Conservation (phyloP, 2,797 vertebrate genomes). For the Pseudochromis fuscus region DNA sequence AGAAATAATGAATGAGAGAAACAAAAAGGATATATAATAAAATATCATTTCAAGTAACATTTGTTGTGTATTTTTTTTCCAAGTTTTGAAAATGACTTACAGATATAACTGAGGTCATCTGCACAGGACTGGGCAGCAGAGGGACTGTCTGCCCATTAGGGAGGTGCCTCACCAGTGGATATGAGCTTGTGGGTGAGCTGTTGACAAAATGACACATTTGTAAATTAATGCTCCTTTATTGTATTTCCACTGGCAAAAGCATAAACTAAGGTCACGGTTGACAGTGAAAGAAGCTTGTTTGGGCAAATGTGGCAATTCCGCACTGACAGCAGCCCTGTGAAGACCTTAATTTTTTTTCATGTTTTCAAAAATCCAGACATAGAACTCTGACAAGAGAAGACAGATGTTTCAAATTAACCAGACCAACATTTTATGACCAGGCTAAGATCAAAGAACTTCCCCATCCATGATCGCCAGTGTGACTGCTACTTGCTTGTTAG, state of each 20-base stretch:
- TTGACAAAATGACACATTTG: constrained; percentile 30
- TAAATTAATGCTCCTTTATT: constrained; percentile 18
- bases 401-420: not conserved
- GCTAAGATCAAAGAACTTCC: too few relatives aligned
- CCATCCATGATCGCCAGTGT: not conserved
- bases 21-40: constrained; percentile 4
- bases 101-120: constrained; percentile 98
- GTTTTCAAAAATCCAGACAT: not conserved
- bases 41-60: not conserved
- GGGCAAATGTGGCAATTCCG: not conserved
- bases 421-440: not conserved
- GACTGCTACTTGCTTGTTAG: not conserved
- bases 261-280: not conserved
- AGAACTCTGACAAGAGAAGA: not conserved
- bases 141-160: constrained; percentile 95
- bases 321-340: not conserved
- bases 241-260: not conserved
- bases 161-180: constrained; percentile 95
- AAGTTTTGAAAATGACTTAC: constrained; percentile 79
- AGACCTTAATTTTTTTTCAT: not conserved
- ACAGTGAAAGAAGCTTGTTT: not conserved
- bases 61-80: not conserved
- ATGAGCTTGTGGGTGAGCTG: constrained; percentile 92
- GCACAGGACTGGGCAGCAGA: constrained; percentile 92
- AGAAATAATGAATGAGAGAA: constrained; percentile 1